These are phyloP conservation scores for Clitarchus hookeri DNA, from an alignment of 2,888 invertebrate species.

Conservation along the genomic window DNA sequence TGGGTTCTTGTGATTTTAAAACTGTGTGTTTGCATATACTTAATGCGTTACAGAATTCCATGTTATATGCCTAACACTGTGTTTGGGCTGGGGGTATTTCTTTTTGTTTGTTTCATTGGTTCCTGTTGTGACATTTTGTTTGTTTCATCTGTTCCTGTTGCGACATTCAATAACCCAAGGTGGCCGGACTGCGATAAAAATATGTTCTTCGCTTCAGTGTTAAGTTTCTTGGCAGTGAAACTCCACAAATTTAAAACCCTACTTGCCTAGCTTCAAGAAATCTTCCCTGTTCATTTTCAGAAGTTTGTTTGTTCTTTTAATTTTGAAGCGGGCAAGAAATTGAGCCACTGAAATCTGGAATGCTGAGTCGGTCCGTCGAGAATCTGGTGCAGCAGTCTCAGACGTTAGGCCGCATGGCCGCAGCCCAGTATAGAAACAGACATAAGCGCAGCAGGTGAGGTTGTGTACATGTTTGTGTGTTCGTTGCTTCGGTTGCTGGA, in stretches of 20 bases:
- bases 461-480: constrained; percentile 27
- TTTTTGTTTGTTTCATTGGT: neutral
- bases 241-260: neutral
- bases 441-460: constrained; percentile 83
- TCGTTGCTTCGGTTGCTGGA: constrained; percentile 8
- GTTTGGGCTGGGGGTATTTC: neutral
- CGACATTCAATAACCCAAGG: neutral
- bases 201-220: neutral
- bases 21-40: neutral
- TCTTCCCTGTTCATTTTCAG: constrained; percentile 22
- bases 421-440: constrained; percentile 70
- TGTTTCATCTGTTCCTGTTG: neutral
- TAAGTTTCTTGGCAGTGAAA: neutral
- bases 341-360: constrained; percentile 30
- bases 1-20: too few species aligned
- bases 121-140: neutral
- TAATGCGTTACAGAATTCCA: neutral
- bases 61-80: neutral
- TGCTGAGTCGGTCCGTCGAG: constrained; percentile 36
- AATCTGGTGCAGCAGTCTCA: constrained; percentile 36
- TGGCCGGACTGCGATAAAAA: neutral
- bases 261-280: neutral
- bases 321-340: constrained; percentile 34
- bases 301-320: constrained; percentile 20
- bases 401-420: constrained; percentile 67